Percentiles rank a stretch among this genome's conserved stretches.
phyloP scores from a whole-genome alignment of 1,140 invertebrate species.

The Vollenhovia emeryi region DNA sequence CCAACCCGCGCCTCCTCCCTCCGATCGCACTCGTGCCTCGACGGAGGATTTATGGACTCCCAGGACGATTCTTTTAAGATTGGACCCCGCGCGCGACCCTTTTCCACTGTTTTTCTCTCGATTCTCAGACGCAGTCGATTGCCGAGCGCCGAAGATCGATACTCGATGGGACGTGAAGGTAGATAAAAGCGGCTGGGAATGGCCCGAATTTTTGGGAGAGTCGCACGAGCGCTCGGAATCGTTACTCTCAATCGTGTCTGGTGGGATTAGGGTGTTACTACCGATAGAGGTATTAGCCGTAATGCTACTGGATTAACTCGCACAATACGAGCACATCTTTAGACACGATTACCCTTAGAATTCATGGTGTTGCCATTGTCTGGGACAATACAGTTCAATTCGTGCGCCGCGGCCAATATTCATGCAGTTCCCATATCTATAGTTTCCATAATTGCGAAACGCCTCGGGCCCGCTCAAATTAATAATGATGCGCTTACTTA shows the following conservation, averaged over 20 bases:
- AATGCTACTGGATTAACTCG: constrained; percentile 47
- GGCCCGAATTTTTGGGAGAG: background rate
- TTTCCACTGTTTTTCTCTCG: constrained; percentile 59
- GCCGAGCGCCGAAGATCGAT: constrained; percentile 30
- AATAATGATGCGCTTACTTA: background rate
- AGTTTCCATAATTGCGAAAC: constrained; percentile 4
- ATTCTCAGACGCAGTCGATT: constrained; percentile 27
- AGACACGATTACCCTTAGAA: constrained; percentile 11
- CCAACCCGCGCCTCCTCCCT: background rate
- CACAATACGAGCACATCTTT: constrained; percentile 20
- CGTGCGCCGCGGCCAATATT: background rate
- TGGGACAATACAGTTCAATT: constrained; percentile 38
- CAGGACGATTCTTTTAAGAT: constrained; percentile 77
- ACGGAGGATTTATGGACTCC: constrained; percentile 79
- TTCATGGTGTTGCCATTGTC: constrained; percentile 30
- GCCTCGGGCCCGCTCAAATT: background rate
- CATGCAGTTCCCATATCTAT: background rate
- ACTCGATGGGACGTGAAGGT: constrained; percentile 5
- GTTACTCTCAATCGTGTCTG: constrained; percentile 5
- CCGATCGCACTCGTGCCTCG: background rate
- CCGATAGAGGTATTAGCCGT: constrained; percentile 39
- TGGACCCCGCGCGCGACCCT: constrained; percentile 68
- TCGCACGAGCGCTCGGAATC: background rate
- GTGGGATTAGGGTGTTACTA: constrained; percentile 16
- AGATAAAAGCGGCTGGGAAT: constrained; percentile 4